Base-by-base conservation (phyloP, 2,797 vertebrate genomes). In the Bufotes viridis region DNA sequence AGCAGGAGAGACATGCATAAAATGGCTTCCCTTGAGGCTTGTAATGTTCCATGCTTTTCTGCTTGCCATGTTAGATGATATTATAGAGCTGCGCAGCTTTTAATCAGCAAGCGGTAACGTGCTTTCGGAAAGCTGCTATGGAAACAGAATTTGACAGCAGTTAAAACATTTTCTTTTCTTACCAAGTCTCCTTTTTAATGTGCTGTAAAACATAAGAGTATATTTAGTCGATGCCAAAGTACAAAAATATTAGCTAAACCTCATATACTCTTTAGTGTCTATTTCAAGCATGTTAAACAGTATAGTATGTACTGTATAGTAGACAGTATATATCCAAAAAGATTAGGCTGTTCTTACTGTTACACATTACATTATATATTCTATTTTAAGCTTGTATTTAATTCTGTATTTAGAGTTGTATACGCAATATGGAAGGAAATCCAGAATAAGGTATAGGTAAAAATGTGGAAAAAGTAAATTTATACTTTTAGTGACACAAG, bases 21-120 rank as follows among this genome's bases (percentile, higher is more conserved):
- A 87, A 90, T 53, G 87, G 70, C 84, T 90, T 92, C 90, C 15
- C 17, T 85, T 0, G 1, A 29, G 79, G 69, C 82, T 89, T 91
- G 86, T 90, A 93, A 86, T 34, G 90, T 91, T 61, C 82, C 0
- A 57, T 78, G 53, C 61, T 79, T 57, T 58, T 78, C 58, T 78
- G 75, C 76, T 69, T 70, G 12, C 42, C 49, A 26, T 67, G 74
- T 78, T 69, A 78, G 57, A 65, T 53, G 67, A 81, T 81, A 76
- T 85, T 85, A 81, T 80, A 22, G 10, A 72, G 65, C 34, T 72
- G 69, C 65, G 14, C 55, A 57, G 57, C 67, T 55, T 79, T 81
- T 85, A 81, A 85, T 88, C 78, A 81, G 49, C 57, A 57, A 81
- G 57, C 26, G 7, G 15, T 84, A 83, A n/a, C 70, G 53, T 53